Base-by-base conservation (phyloP, 2,113 vertebrate genomes). In the Paramisgurnus dabryanus region DNA sequence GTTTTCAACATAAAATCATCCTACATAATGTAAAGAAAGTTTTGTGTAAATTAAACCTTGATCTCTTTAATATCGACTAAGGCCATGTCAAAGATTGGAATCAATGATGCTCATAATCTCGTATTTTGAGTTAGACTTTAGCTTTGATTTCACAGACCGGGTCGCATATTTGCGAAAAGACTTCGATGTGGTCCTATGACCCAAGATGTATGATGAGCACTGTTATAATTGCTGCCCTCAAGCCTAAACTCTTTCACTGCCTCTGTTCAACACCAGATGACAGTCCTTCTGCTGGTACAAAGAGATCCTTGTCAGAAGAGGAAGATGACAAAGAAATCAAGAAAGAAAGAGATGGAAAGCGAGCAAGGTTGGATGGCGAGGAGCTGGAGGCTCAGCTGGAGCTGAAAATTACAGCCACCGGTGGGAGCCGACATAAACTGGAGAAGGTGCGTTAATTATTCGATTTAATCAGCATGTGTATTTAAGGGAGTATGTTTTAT, bases 401-500 rank as follows among this genome's bases (percentile, higher is more conserved):
- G 92, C 91, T 99, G 39, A 98, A 99, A 90, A 97, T 99, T 85
- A 92, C 95, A 13, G 94, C 94, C 82, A 94, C 94, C 82, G 89
- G 87, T 40, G 94, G 96, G 78, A 92, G 93, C 86, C 94, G 95
- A 71, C 90, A 95, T 86, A 97, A 96, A 87, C 90, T 99, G 58
- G 93, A 96, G 89, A 96, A 97, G 95, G 98, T 98, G 80, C 41
- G 64, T 49, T 10, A 68, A 39, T 53, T 67, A 3, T 40, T 12
- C 43, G 18, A 1, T 50, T 50, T 50, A 9, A 50, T 34, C 3
- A 3, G 27, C 27, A 2, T 34, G 27, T 34, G 27, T 34, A 34
- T 34, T 34, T 34, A 34, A 34, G 3, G 27, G 27, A 34, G 27
- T 34, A 34, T 34, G 27, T 34, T 34, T 34, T 34, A 34, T 34